phyloP scores from a whole-genome alignment of 30 jellyfish, hydroid and myxozoan species.

The Chironex yamaguchii region DNA sequence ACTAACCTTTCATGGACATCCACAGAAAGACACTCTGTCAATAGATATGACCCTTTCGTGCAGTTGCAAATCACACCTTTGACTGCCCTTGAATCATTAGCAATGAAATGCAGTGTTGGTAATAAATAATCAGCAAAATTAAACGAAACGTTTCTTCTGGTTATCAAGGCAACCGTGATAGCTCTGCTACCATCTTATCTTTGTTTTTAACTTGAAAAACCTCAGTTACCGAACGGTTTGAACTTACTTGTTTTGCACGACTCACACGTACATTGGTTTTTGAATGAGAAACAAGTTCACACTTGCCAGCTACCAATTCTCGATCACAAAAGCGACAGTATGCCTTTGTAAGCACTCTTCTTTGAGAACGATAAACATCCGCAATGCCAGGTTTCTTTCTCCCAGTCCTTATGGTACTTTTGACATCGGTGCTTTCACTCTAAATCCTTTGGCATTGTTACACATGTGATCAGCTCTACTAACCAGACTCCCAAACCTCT shows the following conservation, averaged over 20 bases:
- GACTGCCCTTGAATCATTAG: constrained; percentile 24
- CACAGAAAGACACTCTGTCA: constrained; percentile 50
- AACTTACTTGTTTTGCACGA: constrained; percentile 7
- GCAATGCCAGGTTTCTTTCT: no score
- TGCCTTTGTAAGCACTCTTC: not conserved
- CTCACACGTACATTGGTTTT: not conserved
- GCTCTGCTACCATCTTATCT: no score
- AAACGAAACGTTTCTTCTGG: no score
- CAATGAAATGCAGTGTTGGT: constrained; percentile 1
- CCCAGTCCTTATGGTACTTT: not conserved
- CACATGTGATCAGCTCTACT: no score
- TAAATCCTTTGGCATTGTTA: no score
- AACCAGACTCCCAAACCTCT: no score
- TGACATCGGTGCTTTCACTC: not conserved
- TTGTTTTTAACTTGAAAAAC: not conserved
- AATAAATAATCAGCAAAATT: no score
- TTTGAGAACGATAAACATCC: no score
- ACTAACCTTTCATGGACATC: constrained; percentile 42
- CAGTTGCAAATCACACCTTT: constrained; percentile 12
- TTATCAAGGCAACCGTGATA: no score
- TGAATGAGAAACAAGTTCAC: constrained; percentile 27
- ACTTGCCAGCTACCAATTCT: constrained; percentile 36
- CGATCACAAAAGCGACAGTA: not conserved
- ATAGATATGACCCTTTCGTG: constrained; percentile 29
- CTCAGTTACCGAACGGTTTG: constrained; percentile 17